Base-by-base conservation (phyloP, 2,797 vertebrate species). In the Varecia variegata region DNA sequence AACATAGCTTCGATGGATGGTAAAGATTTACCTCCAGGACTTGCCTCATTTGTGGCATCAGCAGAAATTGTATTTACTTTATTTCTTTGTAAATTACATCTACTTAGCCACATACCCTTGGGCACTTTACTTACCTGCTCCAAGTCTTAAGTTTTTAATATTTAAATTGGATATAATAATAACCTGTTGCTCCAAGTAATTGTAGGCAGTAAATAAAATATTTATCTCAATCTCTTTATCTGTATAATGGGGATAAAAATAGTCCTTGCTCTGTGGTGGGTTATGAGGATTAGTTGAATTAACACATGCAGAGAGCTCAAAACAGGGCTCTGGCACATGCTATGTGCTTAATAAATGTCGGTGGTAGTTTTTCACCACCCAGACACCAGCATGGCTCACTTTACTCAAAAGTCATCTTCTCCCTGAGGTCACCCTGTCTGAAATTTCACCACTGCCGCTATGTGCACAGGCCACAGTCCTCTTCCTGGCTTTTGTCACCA, bases 201-300 rank as follows among this genome's bases (percentile, higher is more conserved):
- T 82, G 58, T 56, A 68, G 40, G 50, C 21, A 93, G 3, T 81
- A 90, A 94, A 92, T 50, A 67, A 82, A 81, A 40, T 15, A 65
- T 56, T 20, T 54, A 23, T 81, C 30, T 82, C 70, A 54, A 27
- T 60, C 52, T 79, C 40, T 56, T 85, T 40, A 35, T 92, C 80
- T 67, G 45, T 60, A 45, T 93, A 92, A 47, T 67, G 32, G 43
- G 45, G 11, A 23, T 77, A 45, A 89, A 89, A 84, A 45, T 5
- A 62, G 20, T n/a, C 60, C 7, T 1, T 88, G 27, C 54, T 94
- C 40, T 76, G 2, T 38, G 23, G 45, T 20, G 9, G 38, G n/a
- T 40, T 38, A 2, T 62, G 74, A 88, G 32, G 50, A 62, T 81
- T 27, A 50, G 27, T 32, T 84, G 27, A 65, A 74, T 84, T 40